Conservation (phyloP, 1,140 invertebrate genomes). For the Papilio helenus region DNA sequence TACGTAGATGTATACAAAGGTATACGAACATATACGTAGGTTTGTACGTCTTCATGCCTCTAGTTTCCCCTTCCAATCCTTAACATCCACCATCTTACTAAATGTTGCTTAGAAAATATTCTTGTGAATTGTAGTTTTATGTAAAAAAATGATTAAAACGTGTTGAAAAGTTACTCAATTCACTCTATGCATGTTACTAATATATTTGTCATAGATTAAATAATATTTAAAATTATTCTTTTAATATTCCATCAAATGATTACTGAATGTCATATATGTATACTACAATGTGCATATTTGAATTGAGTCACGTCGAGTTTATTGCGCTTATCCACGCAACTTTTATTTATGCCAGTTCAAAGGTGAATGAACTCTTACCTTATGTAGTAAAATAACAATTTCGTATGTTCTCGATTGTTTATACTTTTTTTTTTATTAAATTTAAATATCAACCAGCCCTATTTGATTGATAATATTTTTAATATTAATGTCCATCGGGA, state of each 20-base stretch:
- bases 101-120: too few relatives aligned
- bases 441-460: too few relatives aligned
- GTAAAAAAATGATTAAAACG: too few relatives aligned
- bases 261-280: background rate
- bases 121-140: too few relatives aligned
- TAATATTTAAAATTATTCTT: too few relatives aligned
- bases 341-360: background rate
- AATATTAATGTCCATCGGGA: background rate
- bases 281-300: background rate
- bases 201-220: too few relatives aligned
- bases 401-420: background rate
- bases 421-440: too few relatives aligned
- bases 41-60: background rate
- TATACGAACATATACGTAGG: background rate
- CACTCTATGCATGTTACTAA: too few relatives aligned
- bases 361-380: background rate
- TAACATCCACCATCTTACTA: too few relatives aligned
- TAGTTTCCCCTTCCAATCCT: background rate
- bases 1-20: too few relatives aligned
- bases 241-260: too few relatives aligned
- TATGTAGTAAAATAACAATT: background rate
- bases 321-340: slow-evolving; percentile 4
- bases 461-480: background rate
- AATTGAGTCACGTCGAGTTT: background rate
- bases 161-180: too few relatives aligned